Conservation (phyloP, 2,888 invertebrate genomes). For the Blastobasis lacticolella region DNA sequence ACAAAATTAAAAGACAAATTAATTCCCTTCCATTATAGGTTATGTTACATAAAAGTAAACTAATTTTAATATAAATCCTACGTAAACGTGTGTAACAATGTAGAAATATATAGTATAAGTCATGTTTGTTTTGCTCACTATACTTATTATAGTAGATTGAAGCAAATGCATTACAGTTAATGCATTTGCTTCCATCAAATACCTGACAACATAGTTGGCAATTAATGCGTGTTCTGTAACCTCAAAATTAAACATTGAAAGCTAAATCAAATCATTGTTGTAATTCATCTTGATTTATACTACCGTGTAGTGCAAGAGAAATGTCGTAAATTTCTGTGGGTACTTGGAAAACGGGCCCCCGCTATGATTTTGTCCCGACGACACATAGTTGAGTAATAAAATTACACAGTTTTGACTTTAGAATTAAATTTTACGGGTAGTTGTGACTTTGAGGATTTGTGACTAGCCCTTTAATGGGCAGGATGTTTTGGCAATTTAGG, state of each 20-base stretch:
- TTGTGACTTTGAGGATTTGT: too few species aligned
- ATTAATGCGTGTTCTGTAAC: conserved; percentile 30
- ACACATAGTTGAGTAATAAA: not conserved
- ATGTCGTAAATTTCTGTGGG: conserved; percentile 53
- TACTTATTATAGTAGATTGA: too few species aligned
- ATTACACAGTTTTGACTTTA: not conserved
- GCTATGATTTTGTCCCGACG: conserved; percentile 4
- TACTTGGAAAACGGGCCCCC: conserved; percentile 21
- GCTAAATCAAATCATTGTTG: conserved; percentile 54
- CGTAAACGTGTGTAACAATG: too few species aligned
- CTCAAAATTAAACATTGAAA: conserved; percentile 39
- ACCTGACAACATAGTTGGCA: conserved; percentile 24
- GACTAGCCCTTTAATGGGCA: not conserved
- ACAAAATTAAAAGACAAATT: too few species aligned
- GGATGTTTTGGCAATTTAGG: not conserved
- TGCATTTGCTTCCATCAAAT: too few species aligned
- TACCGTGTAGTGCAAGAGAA: conserved; percentile 45
- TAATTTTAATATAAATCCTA: too few species aligned
- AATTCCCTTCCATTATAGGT: too few species aligned
- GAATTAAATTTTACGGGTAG: not conserved
- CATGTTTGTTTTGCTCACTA: too few species aligned
- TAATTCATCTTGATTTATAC: conserved; percentile 66
- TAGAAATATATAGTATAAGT: too few species aligned
- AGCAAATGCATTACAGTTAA: too few species aligned
- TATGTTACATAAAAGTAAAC: too few species aligned